These are phyloP conservation scores for Hemaris fuciformis DNA, from an alignment of 2,888 invertebrate genomes.

Conservation along the genomic window DNA sequence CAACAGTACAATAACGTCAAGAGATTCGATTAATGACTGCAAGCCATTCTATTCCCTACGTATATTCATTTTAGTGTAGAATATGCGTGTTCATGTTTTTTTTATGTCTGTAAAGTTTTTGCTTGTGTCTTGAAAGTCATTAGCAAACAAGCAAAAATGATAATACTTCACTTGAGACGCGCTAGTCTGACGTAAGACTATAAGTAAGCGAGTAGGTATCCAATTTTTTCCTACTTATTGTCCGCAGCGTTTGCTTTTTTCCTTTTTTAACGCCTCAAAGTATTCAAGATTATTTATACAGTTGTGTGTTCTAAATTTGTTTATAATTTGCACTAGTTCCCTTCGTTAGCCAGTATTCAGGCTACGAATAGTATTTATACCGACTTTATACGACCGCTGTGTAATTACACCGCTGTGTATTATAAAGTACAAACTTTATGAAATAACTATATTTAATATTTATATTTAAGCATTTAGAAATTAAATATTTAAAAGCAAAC, in stretches of 20 bases:
- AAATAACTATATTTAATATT: too few relatives aligned
- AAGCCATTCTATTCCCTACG: not conserved
- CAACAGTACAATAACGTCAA: not conserved
- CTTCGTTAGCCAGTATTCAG: not conserved
- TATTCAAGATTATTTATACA: not conserved
- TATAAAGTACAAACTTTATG: too few relatives aligned
- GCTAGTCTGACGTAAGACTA: not conserved
- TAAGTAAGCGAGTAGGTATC: not conserved
- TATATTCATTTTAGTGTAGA: not conserved
- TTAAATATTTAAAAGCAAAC: too few relatives aligned
- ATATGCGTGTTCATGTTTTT: not conserved
- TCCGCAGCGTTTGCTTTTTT: not conserved
- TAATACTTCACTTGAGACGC: not conserved
- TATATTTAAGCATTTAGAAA: too few relatives aligned
- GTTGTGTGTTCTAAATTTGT: not conserved
- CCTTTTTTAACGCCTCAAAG: not conserved
- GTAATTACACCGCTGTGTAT: too few relatives aligned
- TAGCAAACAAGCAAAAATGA: constrained; percentile 16
- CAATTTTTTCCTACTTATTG: not conserved
- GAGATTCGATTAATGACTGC: not conserved
- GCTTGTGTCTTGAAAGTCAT: not conserved
- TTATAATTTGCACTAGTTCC: not conserved
- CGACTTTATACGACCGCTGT: not conserved
- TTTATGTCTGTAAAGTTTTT: not conserved
- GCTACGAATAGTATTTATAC: not conserved